Evolutionary conservation across 1,140 invertebrate genomes (phyloP).

Genomic region (Littorina saxatilis): DNA sequence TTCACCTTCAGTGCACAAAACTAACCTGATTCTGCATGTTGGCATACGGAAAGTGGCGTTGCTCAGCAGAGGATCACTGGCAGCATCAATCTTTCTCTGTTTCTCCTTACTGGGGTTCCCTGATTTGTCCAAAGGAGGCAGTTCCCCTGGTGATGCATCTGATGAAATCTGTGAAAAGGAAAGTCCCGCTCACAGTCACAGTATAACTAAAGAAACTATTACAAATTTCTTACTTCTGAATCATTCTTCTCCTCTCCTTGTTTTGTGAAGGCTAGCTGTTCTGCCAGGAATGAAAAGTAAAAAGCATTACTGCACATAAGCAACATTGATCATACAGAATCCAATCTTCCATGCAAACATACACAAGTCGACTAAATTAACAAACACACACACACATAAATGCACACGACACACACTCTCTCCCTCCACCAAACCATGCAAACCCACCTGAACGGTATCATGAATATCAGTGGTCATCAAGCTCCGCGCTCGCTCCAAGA

Average conservation of each 20-base stretch:
- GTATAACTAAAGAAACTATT: too few species aligned
- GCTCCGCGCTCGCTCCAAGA: slow-evolving; percentile 82
- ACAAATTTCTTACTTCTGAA: not conserved
- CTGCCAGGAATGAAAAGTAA: too few species aligned
- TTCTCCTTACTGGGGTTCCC: slow-evolving; percentile 34
- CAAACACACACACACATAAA: too few species aligned
- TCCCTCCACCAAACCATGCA: too few species aligned
- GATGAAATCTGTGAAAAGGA: slow-evolving; percentile 1
- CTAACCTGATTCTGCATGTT: slow-evolving; percentile 82
- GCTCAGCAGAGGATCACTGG: slow-evolving; percentile 60
- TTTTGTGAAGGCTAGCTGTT: not conserved
- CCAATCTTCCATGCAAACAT: too few species aligned
- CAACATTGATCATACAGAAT: too few species aligned
- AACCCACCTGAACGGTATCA: slow-evolving; percentile 81
- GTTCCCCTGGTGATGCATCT: slow-evolving; percentile 19
- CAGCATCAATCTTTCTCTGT: slow-evolving; percentile 46
- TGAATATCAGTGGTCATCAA: slow-evolving; percentile 90
- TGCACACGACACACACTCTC: not conserved
- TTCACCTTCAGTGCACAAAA: too few species aligned
- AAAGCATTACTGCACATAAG: too few species aligned
- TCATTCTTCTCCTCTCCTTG: not conserved
- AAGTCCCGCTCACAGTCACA: too few species aligned
- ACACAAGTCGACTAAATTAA: too few species aligned
- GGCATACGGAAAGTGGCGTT: slow-evolving; percentile 71
- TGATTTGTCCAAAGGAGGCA: slow-evolving; percentile 33